These are phyloP conservation scores for Plecotus auritus DNA, from an alignment of 2,113 vertebrate species.

Conservation along the genomic window DNA sequence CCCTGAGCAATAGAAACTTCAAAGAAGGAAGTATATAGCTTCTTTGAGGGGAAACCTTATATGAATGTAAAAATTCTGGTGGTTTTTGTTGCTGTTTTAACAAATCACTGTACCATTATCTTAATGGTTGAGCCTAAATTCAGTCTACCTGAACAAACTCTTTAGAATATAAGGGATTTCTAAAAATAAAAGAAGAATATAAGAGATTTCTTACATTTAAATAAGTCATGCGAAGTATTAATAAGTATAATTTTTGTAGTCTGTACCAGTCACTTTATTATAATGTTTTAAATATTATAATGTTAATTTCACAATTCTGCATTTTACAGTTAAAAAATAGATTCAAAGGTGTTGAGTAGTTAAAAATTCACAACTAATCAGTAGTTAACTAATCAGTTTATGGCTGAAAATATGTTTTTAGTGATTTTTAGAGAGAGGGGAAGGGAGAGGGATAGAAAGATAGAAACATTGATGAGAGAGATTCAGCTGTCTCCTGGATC, in stretches of 20 bases:
- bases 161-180: not conserved
- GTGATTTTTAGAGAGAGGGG: too few relatives aligned
- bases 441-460: too few relatives aligned
- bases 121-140: not conserved
- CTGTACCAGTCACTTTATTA: not conserved
- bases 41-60: not conserved
- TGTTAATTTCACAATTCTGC: not conserved
- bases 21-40: not conserved
- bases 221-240: not conserved
- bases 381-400: not conserved
- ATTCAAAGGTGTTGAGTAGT: not conserved
- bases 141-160: not conserved
- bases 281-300: not conserved
- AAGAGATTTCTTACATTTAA: not conserved
- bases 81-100: not conserved
- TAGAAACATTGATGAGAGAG: too few relatives aligned
- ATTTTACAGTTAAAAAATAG: constrained; percentile 4
- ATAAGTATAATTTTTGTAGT: not conserved
- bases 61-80: not conserved
- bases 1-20: not conserved
- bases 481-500: too few relatives aligned
- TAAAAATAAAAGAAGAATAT: not conserved
- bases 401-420: not conserved
- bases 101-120: not conserved
- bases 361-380: not conserved